These are phyloP conservation scores for Cyphomyrmex costatus DNA, from an alignment of 1,140 invertebrate genomes.

Conservation along the genomic window DNA sequence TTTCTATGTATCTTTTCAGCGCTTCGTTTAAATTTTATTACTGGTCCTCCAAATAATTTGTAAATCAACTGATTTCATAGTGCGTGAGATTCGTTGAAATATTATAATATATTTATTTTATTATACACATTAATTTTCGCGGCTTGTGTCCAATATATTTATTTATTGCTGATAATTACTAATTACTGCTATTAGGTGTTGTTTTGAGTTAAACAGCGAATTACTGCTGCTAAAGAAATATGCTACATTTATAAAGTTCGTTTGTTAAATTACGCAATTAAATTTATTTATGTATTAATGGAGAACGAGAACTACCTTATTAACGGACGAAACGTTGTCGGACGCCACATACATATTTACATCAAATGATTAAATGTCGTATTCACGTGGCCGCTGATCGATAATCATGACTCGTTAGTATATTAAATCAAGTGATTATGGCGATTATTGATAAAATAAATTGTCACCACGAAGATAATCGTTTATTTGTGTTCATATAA, in stretches of 20 bases:
- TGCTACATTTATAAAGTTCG: constrained; percentile 42
- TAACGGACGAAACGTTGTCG: constrained; percentile 33
- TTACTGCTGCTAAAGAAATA: constrained; percentile 51
- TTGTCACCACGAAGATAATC: constrained; percentile 16
- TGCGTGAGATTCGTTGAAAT: neutral
- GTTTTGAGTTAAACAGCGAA: constrained; percentile 44
- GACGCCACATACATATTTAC: constrained; percentile 29
- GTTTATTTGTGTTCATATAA: neutral
- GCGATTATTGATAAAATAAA: constrained; percentile 32
- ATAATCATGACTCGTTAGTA: constrained; percentile 27
- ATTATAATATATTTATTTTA: constrained; percentile 8
- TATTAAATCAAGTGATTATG: constrained; percentile 38
- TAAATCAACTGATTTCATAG: neutral
- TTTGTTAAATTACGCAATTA: constrained; percentile 53
- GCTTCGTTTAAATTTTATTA: constrained; percentile 4
- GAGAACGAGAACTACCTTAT: constrained; percentile 33
- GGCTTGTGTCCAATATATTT: constrained; percentile 17
- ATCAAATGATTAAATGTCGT: constrained; percentile 57
- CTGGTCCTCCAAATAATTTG: neutral
- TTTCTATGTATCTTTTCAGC: neutral
- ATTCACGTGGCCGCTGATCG: constrained; percentile 27
- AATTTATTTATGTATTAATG: constrained; percentile 49
- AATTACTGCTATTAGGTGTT: constrained; percentile 50
- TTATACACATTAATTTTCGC: constrained; percentile 27
- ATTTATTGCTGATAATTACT: constrained; percentile 50